Percentiles rank a stretch among this genome's conserved stretches.
phyloP scores from a whole-genome alignment of 2,113 vertebrate species.

The Numenius arquata region DNA sequence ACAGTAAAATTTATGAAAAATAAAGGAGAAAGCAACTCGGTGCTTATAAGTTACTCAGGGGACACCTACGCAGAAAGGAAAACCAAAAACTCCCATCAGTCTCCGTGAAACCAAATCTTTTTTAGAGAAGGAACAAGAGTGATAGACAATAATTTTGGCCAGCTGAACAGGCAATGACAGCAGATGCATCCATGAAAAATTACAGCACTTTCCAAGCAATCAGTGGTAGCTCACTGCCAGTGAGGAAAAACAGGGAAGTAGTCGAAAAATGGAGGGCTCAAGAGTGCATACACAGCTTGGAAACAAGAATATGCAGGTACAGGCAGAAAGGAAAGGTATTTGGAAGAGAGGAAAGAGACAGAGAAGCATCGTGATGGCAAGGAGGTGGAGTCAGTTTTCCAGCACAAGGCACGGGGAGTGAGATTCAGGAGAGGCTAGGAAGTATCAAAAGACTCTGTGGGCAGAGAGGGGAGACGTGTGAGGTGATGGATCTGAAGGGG shows the following conservation, averaged over 20 bases:
- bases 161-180: not conserved
- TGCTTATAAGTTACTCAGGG: not conserved
- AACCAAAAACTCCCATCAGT: not conserved
- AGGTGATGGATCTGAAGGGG: not conserved
- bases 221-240: not conserved
- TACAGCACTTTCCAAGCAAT: not conserved
- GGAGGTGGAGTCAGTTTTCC: not conserved
- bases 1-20: not conserved
- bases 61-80: not conserved
- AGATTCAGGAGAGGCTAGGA: not conserved
- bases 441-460: not conserved
- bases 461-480: not conserved
- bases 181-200: not conserved
- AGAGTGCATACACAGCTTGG: not conserved
- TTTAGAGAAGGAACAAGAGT: not conserved
- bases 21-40: not conserved
- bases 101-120: not conserved
- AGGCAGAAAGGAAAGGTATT: not conserved
- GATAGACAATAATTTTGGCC: not conserved
- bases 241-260: not conserved
- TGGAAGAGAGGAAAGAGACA: not conserved
- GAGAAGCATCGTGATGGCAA: not conserved
- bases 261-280: not conserved
- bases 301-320: not conserved
- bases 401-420: not conserved